Conservation (phyloP, 2,888 invertebrate species). For the Acleris cristana region DNA sequence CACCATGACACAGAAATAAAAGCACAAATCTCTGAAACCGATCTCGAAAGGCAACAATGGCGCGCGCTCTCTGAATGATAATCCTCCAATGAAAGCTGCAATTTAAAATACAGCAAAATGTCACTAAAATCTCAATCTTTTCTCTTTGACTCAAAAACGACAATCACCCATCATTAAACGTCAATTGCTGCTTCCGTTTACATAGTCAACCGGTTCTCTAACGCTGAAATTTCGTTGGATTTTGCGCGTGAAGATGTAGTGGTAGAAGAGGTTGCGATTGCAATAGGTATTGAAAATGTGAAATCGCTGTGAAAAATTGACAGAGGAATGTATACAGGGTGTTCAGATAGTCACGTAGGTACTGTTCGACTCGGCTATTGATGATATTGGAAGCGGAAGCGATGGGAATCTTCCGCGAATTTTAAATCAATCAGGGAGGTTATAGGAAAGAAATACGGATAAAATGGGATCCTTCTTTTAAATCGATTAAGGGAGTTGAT, state of each 20-base stretch:
- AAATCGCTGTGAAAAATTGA: constrained; percentile 17
- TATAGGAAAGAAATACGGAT: not conserved
- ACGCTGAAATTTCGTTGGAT: not conserved
- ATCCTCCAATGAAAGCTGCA: constrained; percentile 26
- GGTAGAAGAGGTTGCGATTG: no score
- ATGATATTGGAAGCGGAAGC: not conserved
- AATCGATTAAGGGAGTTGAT: no score
- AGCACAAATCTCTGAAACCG: constrained; percentile 17
- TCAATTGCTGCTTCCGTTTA: not conserved
- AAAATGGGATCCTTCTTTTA: not conserved
- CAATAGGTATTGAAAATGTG: not conserved
- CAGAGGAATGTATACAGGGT: not conserved
- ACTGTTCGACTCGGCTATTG: not conserved
- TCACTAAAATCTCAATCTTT: constrained; percentile 15
- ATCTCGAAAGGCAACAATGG: constrained; percentile 16
- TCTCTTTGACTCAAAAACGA: not conserved
- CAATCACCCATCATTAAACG: not conserved
- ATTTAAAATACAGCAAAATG: constrained; percentile 32
- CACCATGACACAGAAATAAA: constrained; percentile 13
- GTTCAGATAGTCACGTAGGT: not conserved
- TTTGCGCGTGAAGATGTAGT: no score
- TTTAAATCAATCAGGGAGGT: not conserved
- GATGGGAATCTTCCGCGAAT: constrained; percentile 1
- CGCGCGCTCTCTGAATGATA: constrained; percentile 17
- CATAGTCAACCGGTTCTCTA: not conserved